Evolutionary conservation across 2,888 invertebrate species (phyloP).

Genomic region (Fragum sueziense): DNA sequence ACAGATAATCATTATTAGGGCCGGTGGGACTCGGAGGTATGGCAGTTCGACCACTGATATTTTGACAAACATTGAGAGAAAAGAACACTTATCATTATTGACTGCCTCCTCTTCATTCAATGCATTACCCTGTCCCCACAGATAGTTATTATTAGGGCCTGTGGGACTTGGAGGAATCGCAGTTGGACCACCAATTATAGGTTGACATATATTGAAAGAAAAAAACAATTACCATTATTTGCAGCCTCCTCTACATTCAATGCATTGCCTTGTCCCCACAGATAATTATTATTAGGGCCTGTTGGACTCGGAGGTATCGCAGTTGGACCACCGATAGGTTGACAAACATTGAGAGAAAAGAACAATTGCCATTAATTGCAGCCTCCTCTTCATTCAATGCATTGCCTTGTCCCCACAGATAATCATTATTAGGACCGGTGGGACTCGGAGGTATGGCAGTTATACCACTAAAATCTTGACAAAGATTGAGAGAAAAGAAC

Average conservation of each 20-base stretch:
- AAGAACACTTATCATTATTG: background rate
- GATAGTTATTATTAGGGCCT: no score
- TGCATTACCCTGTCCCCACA: background rate
- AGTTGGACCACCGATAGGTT: no score
- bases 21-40: background rate
- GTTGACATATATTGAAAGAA: no score
- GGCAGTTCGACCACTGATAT: background rate
- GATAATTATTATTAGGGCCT: constrained; percentile 9
- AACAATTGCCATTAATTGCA: background rate
- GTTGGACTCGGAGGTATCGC: constrained; percentile 1
- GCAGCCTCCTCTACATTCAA: constrained; percentile 9
- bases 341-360: no score
- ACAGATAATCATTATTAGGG: constrained; percentile 26
- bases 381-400: background rate
- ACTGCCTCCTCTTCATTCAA: background rate
- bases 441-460: constrained; percentile 4
- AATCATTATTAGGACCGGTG: constrained; percentile 11
- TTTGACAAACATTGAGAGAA: no score
- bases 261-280: constrained; percentile 52
- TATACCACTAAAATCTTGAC: no score
- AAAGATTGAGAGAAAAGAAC: no score
- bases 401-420: background rate
- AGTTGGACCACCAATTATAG: no score
- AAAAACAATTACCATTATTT: background rate
- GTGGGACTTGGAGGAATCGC: no score